Conservation (phyloP, 2,113 vertebrate species). For the Oreotrochilus melanogaster region DNA sequence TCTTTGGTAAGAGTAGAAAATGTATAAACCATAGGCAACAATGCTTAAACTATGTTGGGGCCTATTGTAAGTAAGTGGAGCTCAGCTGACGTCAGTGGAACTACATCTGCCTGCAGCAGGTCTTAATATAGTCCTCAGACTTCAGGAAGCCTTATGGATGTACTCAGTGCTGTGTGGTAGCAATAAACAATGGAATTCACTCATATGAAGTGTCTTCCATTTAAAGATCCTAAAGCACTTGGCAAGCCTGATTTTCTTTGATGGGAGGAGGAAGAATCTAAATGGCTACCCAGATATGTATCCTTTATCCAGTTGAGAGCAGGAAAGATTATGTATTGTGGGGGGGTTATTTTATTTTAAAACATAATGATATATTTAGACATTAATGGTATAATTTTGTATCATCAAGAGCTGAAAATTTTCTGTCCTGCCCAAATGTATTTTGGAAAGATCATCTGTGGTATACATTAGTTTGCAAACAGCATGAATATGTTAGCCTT, state of each 20-base stretch:
- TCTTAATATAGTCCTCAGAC: slow-evolving; percentile 29
- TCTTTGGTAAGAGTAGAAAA: not conserved
- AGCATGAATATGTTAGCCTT: slow-evolving; percentile 80
- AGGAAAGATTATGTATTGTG: not conserved
- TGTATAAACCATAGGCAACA: not conserved
- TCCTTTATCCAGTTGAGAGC: not conserved
- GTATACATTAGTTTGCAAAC: slow-evolving; percentile 79
- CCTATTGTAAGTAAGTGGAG: not conserved
- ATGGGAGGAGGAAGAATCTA: not conserved
- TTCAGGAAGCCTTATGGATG: slow-evolving; percentile 15
- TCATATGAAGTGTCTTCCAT: slow-evolving; percentile 19
- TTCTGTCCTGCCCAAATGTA: slow-evolving; percentile 58
- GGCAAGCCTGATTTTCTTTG: slow-evolving; percentile 5
- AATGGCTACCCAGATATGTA: not conserved
- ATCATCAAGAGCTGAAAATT: slow-evolving; percentile 52
- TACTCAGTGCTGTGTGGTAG: not conserved
- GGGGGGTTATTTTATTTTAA: not conserved
- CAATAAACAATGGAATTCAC: slow-evolving; percentile 32
- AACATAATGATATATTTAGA: slow-evolving; percentile 39
- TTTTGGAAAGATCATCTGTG: slow-evolving; percentile 77
- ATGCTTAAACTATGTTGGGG: not conserved
- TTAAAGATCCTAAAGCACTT: slow-evolving; percentile 29
- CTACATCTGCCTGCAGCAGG: not conserved
- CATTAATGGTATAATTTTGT: slow-evolving; percentile 38
- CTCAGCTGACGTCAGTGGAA: slow-evolving; percentile 25